Percentiles rank a stretch among this genome's conserved stretches.
phyloP scores from a whole-genome alignment of 2,797 vertebrate genomes.

The Melanotaenia boesemani region DNA sequence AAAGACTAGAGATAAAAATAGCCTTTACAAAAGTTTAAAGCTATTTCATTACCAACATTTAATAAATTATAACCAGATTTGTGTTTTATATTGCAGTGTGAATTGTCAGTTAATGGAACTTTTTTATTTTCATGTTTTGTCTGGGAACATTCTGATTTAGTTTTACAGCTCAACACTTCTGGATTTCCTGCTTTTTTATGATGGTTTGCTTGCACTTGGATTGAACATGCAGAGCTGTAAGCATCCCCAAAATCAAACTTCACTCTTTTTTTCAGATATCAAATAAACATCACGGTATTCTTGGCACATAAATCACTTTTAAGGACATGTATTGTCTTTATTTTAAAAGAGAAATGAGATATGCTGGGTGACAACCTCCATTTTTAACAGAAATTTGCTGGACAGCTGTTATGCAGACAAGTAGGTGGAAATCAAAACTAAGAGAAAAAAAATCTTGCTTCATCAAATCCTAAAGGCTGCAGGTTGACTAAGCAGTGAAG shows the following conservation, averaged over 20 bases:
- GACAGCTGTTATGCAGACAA: constrained; percentile 29
- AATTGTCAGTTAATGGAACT: no score
- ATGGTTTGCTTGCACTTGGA: no score
- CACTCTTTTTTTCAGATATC: neutral
- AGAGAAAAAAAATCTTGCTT: constrained; percentile 23
- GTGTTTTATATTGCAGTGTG: no score
- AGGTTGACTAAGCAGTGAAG: constrained; percentile 31
- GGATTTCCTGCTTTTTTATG: neutral
- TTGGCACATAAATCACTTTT: neutral
- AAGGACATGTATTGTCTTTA: neutral
- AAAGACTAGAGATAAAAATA: no score
- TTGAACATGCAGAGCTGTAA: no score
- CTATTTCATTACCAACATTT: no score
- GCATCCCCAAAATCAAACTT: neutral
- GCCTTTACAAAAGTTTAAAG: no score
- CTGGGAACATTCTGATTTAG: no score
- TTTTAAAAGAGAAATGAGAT: neutral
- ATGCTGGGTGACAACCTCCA: neutral
- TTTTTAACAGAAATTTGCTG: constrained; percentile 10
- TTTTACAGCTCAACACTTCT: no score
- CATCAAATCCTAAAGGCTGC: constrained; percentile 46
- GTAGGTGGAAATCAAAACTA: constrained; percentile 36
- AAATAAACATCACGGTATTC: neutral
- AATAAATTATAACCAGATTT: no score
- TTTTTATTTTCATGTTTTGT: no score